Evolutionary conservation across 1,140 invertebrate species (phyloP).

Genomic region (Bombus ignitus): DNA sequence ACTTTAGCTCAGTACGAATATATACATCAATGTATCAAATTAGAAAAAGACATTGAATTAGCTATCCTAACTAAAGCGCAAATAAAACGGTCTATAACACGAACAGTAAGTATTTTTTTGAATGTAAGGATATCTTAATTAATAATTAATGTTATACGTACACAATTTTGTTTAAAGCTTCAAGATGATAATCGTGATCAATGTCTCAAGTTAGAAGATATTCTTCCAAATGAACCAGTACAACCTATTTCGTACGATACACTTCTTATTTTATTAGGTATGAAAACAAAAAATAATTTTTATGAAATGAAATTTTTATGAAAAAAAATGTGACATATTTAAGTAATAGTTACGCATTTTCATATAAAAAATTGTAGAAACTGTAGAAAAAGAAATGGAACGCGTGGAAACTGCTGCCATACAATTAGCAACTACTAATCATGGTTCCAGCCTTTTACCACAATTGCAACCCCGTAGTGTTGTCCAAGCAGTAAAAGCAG

Average conservation of each 20-base stretch:
- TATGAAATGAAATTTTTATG: neutral
- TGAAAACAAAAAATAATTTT: slow-evolving; percentile 34
- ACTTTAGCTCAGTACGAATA: slow-evolving; percentile 95
- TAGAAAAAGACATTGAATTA: slow-evolving; percentile 94
- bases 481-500: slow-evolving; percentile 95
- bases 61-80: slow-evolving; percentile 87
- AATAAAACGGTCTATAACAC: slow-evolving; percentile 86
- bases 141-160: neutral
- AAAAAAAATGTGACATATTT: neutral
- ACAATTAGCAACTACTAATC: slow-evolving; percentile 82
- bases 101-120: slow-evolving; percentile 85
- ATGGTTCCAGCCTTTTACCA: slow-evolving; percentile 80
- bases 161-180: slow-evolving; percentile 72
- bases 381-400: slow-evolving; percentile 91
- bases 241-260: slow-evolving; percentile 90
- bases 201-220: slow-evolving; percentile 87
- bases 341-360: slow-evolving; percentile 4
- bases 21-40: slow-evolving; percentile 95
- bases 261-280: slow-evolving; percentile 90
- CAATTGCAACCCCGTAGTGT: slow-evolving; percentile 86
- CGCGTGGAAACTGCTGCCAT: slow-evolving; percentile 87
- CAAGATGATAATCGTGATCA: slow-evolving; percentile 90
- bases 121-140: neutral
- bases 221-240: slow-evolving; percentile 88
- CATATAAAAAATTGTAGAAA: slow-evolving; percentile 83